Evolutionary conservation across 2,797 vertebrate species (phyloP).

Genomic region (Helostoma temminkii): DNA sequence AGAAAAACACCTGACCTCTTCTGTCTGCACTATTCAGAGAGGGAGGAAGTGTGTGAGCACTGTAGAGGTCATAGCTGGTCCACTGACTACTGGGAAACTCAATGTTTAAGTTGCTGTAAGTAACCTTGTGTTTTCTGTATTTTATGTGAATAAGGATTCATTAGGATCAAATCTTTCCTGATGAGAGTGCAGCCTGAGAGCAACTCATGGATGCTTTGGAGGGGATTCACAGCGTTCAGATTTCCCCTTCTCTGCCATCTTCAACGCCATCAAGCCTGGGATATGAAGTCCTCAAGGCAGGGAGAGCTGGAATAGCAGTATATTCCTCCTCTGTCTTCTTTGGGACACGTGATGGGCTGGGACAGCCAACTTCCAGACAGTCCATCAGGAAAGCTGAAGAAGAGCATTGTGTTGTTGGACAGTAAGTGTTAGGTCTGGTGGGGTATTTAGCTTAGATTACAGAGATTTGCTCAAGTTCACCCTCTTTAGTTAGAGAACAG

Average conservation of each 20-base stretch:
- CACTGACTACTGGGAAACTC: neutral
- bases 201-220: constrained; percentile 84
- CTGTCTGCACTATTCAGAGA: constrained; percentile 5
- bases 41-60: constrained; percentile 13
- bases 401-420: constrained; percentile 79
- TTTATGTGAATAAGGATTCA: neutral
- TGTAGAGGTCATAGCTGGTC: constrained; percentile 22
- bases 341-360: constrained; percentile 56
- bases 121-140: constrained; percentile 19
- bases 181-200: constrained; percentile 26
- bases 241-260: constrained; percentile 78
- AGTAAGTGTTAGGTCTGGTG: constrained; percentile 59
- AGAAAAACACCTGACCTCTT: constrained; percentile 17
- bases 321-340: constrained; percentile 82
- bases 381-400: constrained; percentile 43
- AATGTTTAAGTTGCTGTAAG: constrained; percentile 15
- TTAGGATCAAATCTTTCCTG: neutral
- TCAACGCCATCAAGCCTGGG: constrained; percentile 61
- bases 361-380: constrained; percentile 30
- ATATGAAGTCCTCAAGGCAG: constrained; percentile 78
- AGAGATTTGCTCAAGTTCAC: neutral
- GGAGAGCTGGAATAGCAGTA: constrained; percentile 77
- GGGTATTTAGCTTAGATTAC: no score
- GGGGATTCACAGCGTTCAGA: constrained; percentile 82
- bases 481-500: neutral